Conservation (phyloP, 2,113 vertebrate species). For the Perca fluviatilis region DNA sequence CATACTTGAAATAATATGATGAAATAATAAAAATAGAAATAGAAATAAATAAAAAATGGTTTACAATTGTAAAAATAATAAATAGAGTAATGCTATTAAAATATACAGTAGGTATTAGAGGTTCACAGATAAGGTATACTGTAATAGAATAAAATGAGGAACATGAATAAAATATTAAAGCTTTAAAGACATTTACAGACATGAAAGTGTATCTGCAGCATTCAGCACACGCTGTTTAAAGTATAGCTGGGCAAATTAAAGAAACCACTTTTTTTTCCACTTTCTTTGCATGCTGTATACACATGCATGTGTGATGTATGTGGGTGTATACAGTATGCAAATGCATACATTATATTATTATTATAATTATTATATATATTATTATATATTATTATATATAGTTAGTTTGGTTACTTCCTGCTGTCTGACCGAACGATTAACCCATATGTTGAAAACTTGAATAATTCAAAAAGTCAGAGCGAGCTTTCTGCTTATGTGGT, state of each 20-base stretch:
- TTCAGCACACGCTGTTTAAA: background rate
- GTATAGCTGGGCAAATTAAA: background rate
- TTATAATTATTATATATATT: too few species aligned
- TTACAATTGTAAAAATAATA: too few species aligned
- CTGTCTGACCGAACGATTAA: slow-evolving; percentile 36
- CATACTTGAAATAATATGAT: too few species aligned
- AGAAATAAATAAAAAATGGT: too few species aligned
- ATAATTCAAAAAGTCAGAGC: slow-evolving; percentile 39
- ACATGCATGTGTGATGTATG: slow-evolving; percentile 9
- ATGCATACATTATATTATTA: background rate
- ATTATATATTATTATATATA: too few species aligned
- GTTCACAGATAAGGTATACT: too few species aligned
- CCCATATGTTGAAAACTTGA: slow-evolving; percentile 20
- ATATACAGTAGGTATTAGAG: too few species aligned
- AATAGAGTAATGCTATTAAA: too few species aligned
- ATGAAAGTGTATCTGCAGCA: background rate
- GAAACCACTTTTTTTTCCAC: background rate
- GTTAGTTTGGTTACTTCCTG: background rate
- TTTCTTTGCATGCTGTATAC: too few species aligned
- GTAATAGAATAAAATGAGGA: too few species aligned
- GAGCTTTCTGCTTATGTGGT: background rate
- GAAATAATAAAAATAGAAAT: too few species aligned
- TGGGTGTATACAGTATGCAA: slow-evolving; percentile 34
- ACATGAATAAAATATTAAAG: too few species aligned
- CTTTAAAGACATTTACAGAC: background rate